Conservation (phyloP, 2,797 vertebrate genomes). For the Phyllotis vaccarum region DNA sequence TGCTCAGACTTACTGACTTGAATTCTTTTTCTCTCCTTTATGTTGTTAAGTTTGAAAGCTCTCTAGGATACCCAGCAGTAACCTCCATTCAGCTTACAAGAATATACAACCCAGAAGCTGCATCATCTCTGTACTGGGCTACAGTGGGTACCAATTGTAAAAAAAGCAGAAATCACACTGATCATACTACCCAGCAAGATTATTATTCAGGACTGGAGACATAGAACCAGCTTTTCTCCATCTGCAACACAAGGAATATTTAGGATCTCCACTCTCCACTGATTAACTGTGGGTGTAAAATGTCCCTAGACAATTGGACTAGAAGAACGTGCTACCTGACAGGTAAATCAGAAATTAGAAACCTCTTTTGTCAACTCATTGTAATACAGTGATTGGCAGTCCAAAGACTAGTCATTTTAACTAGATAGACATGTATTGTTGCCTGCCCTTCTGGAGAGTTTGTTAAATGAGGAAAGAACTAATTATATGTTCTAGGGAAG, state of each 20-base stretch:
- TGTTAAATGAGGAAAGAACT: not conserved
- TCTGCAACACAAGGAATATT: not conserved
- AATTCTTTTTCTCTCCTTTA: no score
- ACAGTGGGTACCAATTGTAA: no score
- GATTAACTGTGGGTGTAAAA: not conserved
- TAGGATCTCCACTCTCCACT: not conserved
- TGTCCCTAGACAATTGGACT: not conserved
- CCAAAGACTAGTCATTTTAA: not conserved
- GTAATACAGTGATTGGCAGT: not conserved
- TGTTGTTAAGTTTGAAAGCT: no score
- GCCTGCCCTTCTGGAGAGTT: not conserved
- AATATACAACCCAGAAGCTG: no score
- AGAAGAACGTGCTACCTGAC: not conserved
- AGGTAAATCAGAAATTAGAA: not conserved
- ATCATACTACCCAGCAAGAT: not conserved
- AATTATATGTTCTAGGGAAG: not conserved
- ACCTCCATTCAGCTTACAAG: no score
- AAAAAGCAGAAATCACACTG: no score
- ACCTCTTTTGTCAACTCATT: not conserved
- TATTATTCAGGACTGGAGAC: not conserved
- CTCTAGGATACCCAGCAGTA: no score
- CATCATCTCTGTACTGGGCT: no score
- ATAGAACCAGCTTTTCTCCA: not conserved
- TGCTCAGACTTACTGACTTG: no score
- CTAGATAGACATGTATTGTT: not conserved